Conservation (phyloP, 2,888 invertebrate genomes). For the Phortica magna region DNA sequence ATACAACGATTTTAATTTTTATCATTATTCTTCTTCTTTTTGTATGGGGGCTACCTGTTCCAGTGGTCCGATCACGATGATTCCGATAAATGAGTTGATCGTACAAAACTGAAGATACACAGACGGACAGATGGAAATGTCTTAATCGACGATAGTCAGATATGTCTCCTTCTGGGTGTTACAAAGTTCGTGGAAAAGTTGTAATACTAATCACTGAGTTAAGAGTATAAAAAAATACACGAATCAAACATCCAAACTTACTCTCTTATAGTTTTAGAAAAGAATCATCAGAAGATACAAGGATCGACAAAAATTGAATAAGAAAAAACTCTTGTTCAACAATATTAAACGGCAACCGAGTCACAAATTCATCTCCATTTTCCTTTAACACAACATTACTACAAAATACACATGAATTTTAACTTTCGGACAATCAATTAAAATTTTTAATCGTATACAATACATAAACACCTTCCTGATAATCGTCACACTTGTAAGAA, state of each 20-base stretch:
- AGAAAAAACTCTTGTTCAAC: background rate
- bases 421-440: slow-evolving; percentile 77
- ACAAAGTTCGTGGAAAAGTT: too few species aligned
- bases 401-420: slow-evolving; percentile 51
- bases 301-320: too few species aligned
- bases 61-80: too few species aligned
- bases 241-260: background rate
- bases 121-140: too few species aligned
- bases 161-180: too few species aligned
- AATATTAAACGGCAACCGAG: slow-evolving; percentile 4
- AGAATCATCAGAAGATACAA: background rate
- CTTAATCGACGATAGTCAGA: too few species aligned
- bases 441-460: slow-evolving; percentile 63
- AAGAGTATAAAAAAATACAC: background rate
- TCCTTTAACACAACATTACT: background rate
- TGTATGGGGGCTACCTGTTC: too few species aligned
- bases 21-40: too few species aligned
- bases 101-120: too few species aligned
- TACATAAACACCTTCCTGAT: background rate
- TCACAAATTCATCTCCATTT: background rate
- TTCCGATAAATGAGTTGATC: too few species aligned
- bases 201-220: too few species aligned
- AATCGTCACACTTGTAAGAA: background rate
- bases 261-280: background rate
- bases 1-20: too few species aligned